Evolutionary conservation across 2,797 vertebrate genomes (phyloP).

Genomic region (Enteromius unitaeniatus): DNA sequence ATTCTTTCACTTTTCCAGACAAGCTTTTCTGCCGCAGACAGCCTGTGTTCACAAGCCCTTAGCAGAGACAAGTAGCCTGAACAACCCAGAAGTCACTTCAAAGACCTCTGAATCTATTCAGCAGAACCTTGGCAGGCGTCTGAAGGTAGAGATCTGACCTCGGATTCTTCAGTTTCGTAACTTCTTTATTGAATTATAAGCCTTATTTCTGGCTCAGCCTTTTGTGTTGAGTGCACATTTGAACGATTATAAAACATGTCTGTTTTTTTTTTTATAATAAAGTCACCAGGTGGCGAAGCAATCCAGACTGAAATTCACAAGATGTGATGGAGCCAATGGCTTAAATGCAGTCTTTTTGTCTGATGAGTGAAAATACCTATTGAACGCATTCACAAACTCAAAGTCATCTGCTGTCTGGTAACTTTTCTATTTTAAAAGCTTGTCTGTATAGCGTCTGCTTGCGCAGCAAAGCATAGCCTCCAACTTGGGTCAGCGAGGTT

Average conservation of each 20-base stretch:
- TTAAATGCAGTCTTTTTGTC: not conserved
- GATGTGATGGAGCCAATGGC: not conserved
- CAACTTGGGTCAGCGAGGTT: slow-evolving; percentile 62
- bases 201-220: not conserved
- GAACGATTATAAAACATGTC: not conserved
- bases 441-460: slow-evolving; percentile 33
- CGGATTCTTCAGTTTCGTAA: not conserved
- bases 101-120: slow-evolving; percentile 42
- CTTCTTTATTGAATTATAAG: slow-evolving; percentile 3
- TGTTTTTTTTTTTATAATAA: not conserved
- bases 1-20: slow-evolving; percentile 53
- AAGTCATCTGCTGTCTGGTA: slow-evolving; percentile 30
- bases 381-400: slow-evolving; percentile 15
- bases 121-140: not conserved
- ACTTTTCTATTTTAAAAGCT: slow-evolving; percentile 28
- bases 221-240: not conserved
- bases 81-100: slow-evolving; percentile 29
- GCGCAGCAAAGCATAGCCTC: slow-evolving; percentile 25
- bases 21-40: slow-evolving; percentile 20
- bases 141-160: slow-evolving; percentile 34
- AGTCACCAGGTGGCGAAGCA: not conserved
- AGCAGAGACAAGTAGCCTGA: slow-evolving; percentile 3
- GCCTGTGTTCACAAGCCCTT: slow-evolving; percentile 5
- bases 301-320: slow-evolving; percentile 6
- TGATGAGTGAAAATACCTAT: not conserved